These are phyloP conservation scores for Phrixothrix hirtus DNA, from an alignment of 2,888 invertebrate species.

Conservation along the genomic window DNA sequence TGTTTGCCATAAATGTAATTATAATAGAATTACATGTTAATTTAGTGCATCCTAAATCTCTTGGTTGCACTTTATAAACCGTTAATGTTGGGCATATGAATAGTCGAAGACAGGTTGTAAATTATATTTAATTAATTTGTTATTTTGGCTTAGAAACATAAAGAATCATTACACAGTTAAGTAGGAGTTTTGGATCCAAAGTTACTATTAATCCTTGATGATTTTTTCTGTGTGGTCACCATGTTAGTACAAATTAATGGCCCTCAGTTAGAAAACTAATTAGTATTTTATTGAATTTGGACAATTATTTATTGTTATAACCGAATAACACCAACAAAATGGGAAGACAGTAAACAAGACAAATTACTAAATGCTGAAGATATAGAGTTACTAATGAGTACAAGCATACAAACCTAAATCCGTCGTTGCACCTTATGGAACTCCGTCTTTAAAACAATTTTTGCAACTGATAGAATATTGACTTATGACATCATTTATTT, in stretches of 20 bases:
- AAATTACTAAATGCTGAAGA: not conserved
- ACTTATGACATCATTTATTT: too few relatives aligned
- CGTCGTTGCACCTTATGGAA: not conserved
- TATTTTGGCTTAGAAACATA: conserved; percentile 1
- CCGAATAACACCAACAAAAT: conserved; percentile 3
- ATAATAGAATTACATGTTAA: conserved; percentile 40
- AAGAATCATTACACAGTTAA: not conserved
- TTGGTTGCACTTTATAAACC: conserved; percentile 36
- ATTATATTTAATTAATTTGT: conserved; percentile 34
- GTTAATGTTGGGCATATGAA: conserved; percentile 31
- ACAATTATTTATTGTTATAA: conserved; percentile 14
- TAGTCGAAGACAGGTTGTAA: conserved; percentile 30
- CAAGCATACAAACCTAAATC: conserved; percentile 8
- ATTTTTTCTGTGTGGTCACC: conserved; percentile 2
- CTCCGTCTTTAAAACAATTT: too few relatives aligned
- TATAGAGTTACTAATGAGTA: conserved; percentile 14
- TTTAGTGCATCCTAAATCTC: conserved; percentile 35
- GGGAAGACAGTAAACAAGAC: conserved; percentile 2
- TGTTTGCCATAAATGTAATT: conserved; percentile 34
- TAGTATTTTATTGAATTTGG: not conserved
- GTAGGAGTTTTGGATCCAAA: not conserved
- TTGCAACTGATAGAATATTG: too few relatives aligned
- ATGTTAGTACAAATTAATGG: not conserved
- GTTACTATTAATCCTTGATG: not conserved
- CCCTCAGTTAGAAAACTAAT: conserved; percentile 1